Evolutionary conservation across 2,888 invertebrate species (phyloP), one percentile per base, ranked within the genome.

Genomic region (Pimpla rufipes): DNA sequence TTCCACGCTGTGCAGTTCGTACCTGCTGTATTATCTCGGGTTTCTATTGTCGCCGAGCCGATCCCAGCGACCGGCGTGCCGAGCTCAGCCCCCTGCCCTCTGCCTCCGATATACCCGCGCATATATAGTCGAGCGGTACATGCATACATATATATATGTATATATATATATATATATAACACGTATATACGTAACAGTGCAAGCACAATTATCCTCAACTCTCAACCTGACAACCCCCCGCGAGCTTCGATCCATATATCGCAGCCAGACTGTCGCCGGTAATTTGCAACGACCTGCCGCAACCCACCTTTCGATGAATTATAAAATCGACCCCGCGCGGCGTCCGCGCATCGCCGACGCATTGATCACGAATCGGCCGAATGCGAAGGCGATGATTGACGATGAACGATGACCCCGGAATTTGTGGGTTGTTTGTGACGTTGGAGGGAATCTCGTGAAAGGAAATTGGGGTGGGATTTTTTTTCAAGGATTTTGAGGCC

Each of bases 241-340:
- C 40, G 57, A 70, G 75, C 76, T 83, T 76, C 75, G 79, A 83
- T 75, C 75, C 75, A 42, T 47, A 40, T 45, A 73, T 35, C 40
- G n/a, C 74, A 79, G 82, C 75, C 75, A 79, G 70, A 55, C 82
- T 57, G 79, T 70, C 79, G 79, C 78, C 82, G 57, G 23, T 45
- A 74, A 83, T 79, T 64, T 23, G 45, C 67, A 79, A 70, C 70
- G 67, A 73, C 71, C 47, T 67, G 55, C 50, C 64, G 70, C 75
- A 66, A 75, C 37, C 4, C 23, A 2, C 23, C 42, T 67, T 81
- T 73, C 77, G 50, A 50, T 47, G 52, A 73, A 81, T 66, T 73
- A 77, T 77, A 71, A 77, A 81, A 77, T 71, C 73, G n/a, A n/a
- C n/a, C n/a, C n/a, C n/a, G n/a, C n/a, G n/a, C n/a, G 23, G 8